A percentile compares a stretch with the other conserved stretches of the same genome.
Conservation (phyloP, 2,797 vertebrate genomes). For the Decapterus maruadsi region DNA sequence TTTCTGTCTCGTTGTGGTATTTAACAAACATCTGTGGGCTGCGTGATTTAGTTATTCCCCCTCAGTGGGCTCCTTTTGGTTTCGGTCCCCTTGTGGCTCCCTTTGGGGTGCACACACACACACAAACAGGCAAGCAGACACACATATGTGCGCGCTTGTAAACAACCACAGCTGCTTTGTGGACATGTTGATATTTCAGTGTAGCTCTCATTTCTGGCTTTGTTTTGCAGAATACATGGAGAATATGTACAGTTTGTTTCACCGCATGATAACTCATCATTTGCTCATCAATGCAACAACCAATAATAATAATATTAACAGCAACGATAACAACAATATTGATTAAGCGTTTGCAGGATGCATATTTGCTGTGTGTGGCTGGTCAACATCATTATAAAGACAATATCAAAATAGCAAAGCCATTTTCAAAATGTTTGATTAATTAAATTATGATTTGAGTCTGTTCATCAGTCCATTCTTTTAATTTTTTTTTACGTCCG, state of each 20-base stretch:
- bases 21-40: constrained; percentile 78
- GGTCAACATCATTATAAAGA: neutral
- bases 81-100: constrained; percentile 66
- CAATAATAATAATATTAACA: neutral
- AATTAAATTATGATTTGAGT: neutral
- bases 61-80: constrained; percentile 71
- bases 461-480: neutral
- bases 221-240: constrained; percentile 11
- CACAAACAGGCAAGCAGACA: constrained; percentile 19
- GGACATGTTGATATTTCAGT: constrained; percentile 53
- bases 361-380: neutral
- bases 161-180: constrained; percentile 70
- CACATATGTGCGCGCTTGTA: constrained; percentile 48
- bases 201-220: constrained; percentile 30
- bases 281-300: neutral
- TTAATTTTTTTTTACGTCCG: neutral
- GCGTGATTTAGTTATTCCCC: constrained; percentile 73
- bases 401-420: neutral
- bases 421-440: neutral
- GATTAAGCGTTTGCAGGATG: neutral
- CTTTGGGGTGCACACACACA: constrained; percentile 47
- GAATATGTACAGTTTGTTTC: constrained; percentile 16
- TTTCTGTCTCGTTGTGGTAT: constrained; percentile 58
- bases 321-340: neutral
- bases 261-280: neutral